phyloP scores from a whole-genome alignment of 2,888 invertebrate genomes.

The Steinernema carpocapsae region DNA sequence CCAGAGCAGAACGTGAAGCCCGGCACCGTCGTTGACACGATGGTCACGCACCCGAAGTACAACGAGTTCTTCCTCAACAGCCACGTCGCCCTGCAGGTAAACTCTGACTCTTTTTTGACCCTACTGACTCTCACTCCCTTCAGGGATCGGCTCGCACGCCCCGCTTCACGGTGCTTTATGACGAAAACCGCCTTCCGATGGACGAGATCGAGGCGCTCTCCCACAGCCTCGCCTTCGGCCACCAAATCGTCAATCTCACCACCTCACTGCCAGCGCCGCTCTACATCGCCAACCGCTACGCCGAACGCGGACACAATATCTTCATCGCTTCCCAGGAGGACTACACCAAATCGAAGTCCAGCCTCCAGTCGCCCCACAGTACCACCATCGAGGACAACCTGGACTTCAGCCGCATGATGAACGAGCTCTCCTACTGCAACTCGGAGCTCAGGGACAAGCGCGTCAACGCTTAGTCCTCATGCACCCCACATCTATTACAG shows the following conservation, averaged over 20 bases:
- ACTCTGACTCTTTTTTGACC: neutral
- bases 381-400: neutral
- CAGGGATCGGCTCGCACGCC: constrained; percentile 64
- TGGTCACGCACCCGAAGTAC: constrained; percentile 53
- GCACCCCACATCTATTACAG: too few relatives aligned
- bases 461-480: neutral
- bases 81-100: constrained; percentile 61
- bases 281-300: constrained; percentile 57
- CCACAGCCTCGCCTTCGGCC: constrained; percentile 53
- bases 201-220: constrained; percentile 59
- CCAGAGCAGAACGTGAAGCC: constrained; percentile 57
- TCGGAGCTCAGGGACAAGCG: neutral
- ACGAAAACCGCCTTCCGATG: constrained; percentile 54
- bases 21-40: constrained; percentile 59
- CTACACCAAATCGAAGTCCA: neutral
- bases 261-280: constrained; percentile 62
- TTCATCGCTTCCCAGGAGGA: neutral
- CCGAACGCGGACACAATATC: constrained; percentile 53
- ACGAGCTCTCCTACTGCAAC: neutral
- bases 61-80: constrained; percentile 62
- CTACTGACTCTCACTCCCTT: neutral
- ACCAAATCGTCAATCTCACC: constrained; percentile 59
- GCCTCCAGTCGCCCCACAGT: neutral
- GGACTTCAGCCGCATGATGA: neutral
- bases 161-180: constrained; percentile 62